Conservation (phyloP, 2,113 vertebrate genomes). For the Macquaria ambigua region DNA sequence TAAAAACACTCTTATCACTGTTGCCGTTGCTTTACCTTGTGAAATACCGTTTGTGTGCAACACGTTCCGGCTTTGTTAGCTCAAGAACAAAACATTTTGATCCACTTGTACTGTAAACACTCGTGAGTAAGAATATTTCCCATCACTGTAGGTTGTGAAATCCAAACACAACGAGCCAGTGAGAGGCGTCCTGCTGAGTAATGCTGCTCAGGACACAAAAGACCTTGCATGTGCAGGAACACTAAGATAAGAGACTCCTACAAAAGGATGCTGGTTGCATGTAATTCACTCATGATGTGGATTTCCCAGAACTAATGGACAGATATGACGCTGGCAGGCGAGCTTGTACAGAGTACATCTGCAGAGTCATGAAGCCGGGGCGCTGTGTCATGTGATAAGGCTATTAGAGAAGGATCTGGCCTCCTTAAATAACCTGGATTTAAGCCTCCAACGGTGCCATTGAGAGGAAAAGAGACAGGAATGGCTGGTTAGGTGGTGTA, state of each 20-base stretch:
- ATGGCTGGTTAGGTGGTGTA: neutral
- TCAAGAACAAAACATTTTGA: constrained; percentile 55
- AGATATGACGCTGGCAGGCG: neutral
- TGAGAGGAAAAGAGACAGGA: constrained; percentile 6
- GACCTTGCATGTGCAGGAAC: neutral
- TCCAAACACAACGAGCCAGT: constrained; percentile 19
- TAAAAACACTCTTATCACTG: constrained; percentile 41
- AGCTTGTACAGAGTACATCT: constrained; percentile 3
- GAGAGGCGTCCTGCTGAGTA: constrained; percentile 18
- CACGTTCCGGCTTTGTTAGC: neutral
- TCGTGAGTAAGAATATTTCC: neutral
- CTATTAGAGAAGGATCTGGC: constrained; percentile 48
- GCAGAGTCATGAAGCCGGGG: constrained; percentile 43
- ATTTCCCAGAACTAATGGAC: neutral
- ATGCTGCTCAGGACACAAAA: neutral
- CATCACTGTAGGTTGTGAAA: constrained; percentile 37
- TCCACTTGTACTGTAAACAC: constrained; percentile 24
- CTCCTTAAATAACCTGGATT: constrained; percentile 56
- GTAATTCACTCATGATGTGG: constrained; percentile 1
- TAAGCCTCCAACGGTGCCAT: neutral
- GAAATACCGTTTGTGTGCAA: constrained; percentile 9
- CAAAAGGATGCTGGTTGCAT: neutral
- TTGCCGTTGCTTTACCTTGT: neutral
- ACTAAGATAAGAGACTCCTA: neutral
- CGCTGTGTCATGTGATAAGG: constrained; percentile 46